Conservation (phyloP, 2,113 vertebrate genomes). For the Panthera leo region DNA sequence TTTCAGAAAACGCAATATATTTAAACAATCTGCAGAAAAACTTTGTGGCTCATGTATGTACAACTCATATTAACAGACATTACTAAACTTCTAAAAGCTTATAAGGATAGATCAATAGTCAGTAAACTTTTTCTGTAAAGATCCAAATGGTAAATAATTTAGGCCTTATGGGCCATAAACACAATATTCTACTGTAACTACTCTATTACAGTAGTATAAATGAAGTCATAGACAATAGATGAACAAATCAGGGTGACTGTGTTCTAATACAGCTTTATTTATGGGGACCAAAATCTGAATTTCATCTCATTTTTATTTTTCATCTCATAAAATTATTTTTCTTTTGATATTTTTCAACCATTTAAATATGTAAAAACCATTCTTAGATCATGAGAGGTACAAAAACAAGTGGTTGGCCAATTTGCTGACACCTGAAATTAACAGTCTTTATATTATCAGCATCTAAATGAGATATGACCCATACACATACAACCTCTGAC, state of each 20-base stretch:
- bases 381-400: neutral
- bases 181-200: neutral
- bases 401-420: neutral
- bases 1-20: neutral
- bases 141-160: neutral
- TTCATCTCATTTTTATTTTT: neutral
- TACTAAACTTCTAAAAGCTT: neutral
- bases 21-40: neutral
- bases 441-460: neutral
- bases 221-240: neutral
- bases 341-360: neutral
- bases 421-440: neutral
- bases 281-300: neutral
- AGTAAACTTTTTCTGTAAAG: neutral
- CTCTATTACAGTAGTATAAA: neutral
- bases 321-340: neutral
- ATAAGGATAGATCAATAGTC: neutral
- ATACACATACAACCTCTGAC: neutral
- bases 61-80: neutral
- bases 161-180: neutral
- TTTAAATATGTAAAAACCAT: neutral
- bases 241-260: neutral
- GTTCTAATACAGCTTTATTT: neutral
- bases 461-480: neutral
- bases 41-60: neutral